Conservation (phyloP, 2,888 invertebrate species). For the Amiota communis region DNA sequence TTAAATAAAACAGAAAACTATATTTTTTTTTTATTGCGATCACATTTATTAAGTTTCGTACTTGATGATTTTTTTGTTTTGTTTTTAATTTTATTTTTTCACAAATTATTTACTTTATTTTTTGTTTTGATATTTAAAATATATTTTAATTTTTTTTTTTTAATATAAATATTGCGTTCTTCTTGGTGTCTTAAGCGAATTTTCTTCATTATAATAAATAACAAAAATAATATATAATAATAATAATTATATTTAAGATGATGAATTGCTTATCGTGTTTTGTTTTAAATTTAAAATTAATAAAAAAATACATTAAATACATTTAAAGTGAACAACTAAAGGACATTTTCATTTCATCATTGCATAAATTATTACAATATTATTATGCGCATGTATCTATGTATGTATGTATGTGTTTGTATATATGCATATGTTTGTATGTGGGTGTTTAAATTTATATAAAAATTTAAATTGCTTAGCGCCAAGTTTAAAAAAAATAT, state of each 20-base stretch:
- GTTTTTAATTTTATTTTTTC: slow-evolving; percentile 63
- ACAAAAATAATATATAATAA: slow-evolving; percentile 63
- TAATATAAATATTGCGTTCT: slow-evolving; percentile 35
- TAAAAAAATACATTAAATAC: slow-evolving; percentile 33
- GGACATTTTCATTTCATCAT: slow-evolving; percentile 28
- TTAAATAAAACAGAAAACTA: slow-evolving; percentile 34
- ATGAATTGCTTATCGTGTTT: no score
- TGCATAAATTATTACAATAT: slow-evolving; percentile 1
- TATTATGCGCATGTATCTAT: slow-evolving; percentile 9
- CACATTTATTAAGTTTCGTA: slow-evolving; percentile 71
- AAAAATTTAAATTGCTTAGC: slow-evolving; percentile 1
- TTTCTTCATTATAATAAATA: slow-evolving; percentile 53
- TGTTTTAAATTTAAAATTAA: slow-evolving; percentile 34
- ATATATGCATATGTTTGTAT: slow-evolving; percentile 8
- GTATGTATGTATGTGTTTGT: slow-evolving; percentile 1
- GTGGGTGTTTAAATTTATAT: not conserved
- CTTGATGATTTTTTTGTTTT: slow-evolving; percentile 64
- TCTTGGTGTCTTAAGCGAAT: slow-evolving; percentile 56
- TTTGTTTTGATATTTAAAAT: slow-evolving; percentile 40
- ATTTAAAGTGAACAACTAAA: slow-evolving; percentile 53
- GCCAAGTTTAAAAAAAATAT: slow-evolving; percentile 19
- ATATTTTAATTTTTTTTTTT: slow-evolving; percentile 39
- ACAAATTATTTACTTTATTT: slow-evolving; percentile 59
- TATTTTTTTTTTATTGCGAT: slow-evolving; percentile 58
- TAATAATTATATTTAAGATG: slow-evolving; percentile 49